Conservation (phyloP, 2,113 vertebrate genomes). For the Symphodus melops region DNA sequence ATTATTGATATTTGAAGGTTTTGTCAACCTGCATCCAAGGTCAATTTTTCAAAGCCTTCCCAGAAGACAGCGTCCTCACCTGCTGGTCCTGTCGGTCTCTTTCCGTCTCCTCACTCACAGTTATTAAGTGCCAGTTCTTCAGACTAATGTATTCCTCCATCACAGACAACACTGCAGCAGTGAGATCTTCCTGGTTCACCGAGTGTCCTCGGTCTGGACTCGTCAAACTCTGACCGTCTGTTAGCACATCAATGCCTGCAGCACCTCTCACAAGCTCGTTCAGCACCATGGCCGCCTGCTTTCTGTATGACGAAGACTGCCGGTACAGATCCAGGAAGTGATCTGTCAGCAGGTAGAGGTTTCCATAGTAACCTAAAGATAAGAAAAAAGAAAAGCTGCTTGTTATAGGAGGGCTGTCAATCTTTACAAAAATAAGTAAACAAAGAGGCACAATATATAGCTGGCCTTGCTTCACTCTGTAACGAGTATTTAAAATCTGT, state of each 20-base stretch:
- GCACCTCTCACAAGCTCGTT: slow-evolving; percentile 90
- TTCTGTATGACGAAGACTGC: slow-evolving; percentile 85
- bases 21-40: too few species aligned
- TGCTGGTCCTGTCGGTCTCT: slow-evolving; percentile 63
- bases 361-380: slow-evolving; percentile 85
- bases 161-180: slow-evolving; percentile 78
- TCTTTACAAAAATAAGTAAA: background rate
- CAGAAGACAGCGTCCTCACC: slow-evolving; percentile 36
- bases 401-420: background rate
- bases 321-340: slow-evolving; percentile 91
- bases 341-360: slow-evolving; percentile 92
- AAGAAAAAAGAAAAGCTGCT: background rate
- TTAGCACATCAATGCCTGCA: slow-evolving; percentile 81
- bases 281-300: slow-evolving; percentile 92
- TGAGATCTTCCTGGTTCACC: slow-evolving; percentile 81
- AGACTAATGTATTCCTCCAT: slow-evolving; percentile 92
- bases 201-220: background rate
- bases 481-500: background rate
- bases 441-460: background rate
- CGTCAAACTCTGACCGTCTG: slow-evolving; percentile 57
- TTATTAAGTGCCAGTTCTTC: slow-evolving; percentile 90
- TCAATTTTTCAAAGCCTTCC: background rate
- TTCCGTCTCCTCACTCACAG: slow-evolving; percentile 73
- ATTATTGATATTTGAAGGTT: too few species aligned
- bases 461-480: background rate